Evolutionary conservation across 2,888 invertebrate genomes (phyloP), one percentile per base, ranked within the genome.

Genomic region (Dilophus febrilis): DNA sequence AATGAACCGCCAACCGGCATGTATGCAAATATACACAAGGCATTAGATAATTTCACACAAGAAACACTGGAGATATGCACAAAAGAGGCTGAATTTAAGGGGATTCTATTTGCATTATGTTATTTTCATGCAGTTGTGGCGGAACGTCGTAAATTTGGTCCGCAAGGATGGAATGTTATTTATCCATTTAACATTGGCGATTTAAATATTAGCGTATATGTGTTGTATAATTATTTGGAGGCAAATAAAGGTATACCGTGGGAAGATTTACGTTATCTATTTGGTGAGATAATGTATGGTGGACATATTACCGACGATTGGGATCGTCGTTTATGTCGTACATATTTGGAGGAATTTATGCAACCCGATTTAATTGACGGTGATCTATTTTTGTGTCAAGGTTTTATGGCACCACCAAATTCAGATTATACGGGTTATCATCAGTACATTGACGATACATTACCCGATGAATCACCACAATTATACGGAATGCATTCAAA

Each of bases 271-370:
- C 74, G 92, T 3, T 94, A 92, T 57, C 68, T 94, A 26, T 92
- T 94, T 55, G 94, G 94, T 0, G 94, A 94, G 65, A 94, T 94
- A 49, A 94, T 94, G 92, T 94, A 94, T 56, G 94, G 94, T 2
- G 94, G 94, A 0, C 94, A 94, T 55, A 92, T 94, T 50, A 94
- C 92, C 0, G 92, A 94, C 55, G 92, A 94, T 58, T 94, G 92
- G 91, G 94, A 94, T 59, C 67, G 92, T 27, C 68, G 86, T 16
- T 70, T 94, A 2, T 94, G 94, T 55, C 72, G 79, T 40, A 85
- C 82, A 1, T 87, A 85, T 61, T 65, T 95, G 40, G 70, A 83
- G 48, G 91, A 87, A 54, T 85, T 84, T 55, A 76, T 94, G 71
- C 79, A 82, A 53, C 73, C 86, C 1, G 86, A 88, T 53, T 68